phyloP scores from a whole-genome alignment of 2,113 vertebrate genomes.

The Tragelaphus scriptus region DNA sequence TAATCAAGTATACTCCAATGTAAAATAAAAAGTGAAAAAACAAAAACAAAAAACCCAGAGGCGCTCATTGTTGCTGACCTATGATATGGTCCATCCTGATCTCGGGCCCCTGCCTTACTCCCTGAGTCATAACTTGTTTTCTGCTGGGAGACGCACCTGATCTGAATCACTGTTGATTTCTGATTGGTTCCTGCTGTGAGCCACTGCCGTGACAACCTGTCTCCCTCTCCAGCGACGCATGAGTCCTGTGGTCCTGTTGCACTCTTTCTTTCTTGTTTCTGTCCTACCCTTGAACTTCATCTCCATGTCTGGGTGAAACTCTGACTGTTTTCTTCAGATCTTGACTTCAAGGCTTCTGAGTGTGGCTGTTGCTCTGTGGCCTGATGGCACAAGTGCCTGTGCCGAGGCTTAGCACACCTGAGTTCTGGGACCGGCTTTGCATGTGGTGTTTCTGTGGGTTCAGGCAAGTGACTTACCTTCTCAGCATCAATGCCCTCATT shows the following conservation, averaged over 20 bases:
- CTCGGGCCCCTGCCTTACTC: not conserved
- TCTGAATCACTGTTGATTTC: not conserved
- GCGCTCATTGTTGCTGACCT: not conserved
- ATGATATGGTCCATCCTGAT: not conserved
- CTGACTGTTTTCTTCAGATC: not conserved
- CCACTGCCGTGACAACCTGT: not conserved
- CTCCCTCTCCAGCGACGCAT: not conserved
- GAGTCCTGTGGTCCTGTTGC: not conserved
- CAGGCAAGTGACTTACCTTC: not conserved
- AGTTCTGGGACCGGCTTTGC: not conserved
- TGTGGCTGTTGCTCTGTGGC: not conserved
- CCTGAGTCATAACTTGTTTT: no score
- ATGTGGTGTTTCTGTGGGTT: not conserved
- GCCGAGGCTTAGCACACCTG: not conserved
- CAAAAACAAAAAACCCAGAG: not conserved
- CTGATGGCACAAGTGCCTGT: not conserved
- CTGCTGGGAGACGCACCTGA: not conserved
- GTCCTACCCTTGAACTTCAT: not conserved
- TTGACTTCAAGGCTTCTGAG: not conserved
- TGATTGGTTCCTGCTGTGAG: not conserved
- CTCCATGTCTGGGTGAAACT: not conserved
- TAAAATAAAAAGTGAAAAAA: not conserved
- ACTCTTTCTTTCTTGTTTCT: not conserved
- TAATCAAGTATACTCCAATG: not conserved
- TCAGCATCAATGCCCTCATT: not conserved